Conservation (phyloP, 2,113 vertebrate species). For the Gila orcuttii region DNA sequence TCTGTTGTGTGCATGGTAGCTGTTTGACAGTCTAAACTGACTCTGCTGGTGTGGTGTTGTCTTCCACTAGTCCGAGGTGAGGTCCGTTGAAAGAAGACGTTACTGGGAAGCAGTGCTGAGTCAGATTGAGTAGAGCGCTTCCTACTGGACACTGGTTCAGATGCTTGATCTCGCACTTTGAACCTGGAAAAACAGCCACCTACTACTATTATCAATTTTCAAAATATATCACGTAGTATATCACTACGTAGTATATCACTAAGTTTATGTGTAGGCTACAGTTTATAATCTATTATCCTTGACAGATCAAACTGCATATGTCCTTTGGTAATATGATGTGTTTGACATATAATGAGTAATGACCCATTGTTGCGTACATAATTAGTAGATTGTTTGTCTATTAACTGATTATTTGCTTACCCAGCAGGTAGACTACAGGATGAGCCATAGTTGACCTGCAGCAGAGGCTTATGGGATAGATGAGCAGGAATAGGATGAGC, state of each 20-base stretch:
- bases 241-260: background rate
- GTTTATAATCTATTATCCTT: background rate
- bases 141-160: conserved; percentile 53
- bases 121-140: conserved; percentile 74
- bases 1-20: background rate
- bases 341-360: conserved; percentile 1
- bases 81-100: conserved; percentile 67
- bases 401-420: conserved; percentile 54
- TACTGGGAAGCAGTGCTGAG: conserved; percentile 73
- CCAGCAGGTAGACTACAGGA: conserved; percentile 75
- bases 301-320: background rate
- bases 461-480: conserved; percentile 63
- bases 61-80: conserved; percentile 49
- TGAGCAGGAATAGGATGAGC: conserved; percentile 34
- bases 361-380: background rate
- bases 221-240: background rate
- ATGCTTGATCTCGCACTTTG: conserved; percentile 62
- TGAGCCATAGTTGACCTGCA: conserved; percentile 70
- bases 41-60: conserved; percentile 63
- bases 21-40: conserved; percentile 37
- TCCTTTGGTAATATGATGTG: background rate
- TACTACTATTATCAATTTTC: background rate
- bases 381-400: background rate
- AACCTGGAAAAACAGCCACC: conserved; percentile 62
- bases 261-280: background rate